phyloP scores from a whole-genome alignment of 2,797 vertebrate genomes.

The Tokudaia muenninki region DNA sequence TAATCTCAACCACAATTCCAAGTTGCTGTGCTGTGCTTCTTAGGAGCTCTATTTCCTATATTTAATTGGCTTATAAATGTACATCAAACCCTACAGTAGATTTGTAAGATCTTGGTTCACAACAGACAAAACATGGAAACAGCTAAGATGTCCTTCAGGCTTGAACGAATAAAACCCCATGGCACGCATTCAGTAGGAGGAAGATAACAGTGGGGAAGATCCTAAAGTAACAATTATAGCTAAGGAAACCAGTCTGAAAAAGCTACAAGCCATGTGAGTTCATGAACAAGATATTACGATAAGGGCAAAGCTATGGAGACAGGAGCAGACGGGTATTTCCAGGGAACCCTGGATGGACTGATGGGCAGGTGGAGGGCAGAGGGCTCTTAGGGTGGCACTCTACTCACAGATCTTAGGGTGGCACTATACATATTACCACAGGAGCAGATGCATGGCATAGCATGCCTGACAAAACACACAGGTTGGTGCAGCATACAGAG shows the following conservation, averaged over 20 bases:
- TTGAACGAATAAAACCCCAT: neutral
- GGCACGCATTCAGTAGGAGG: no score
- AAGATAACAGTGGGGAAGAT: neutral
- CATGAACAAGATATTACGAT: no score
- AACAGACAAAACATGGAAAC: neutral
- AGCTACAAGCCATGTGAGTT: neutral
- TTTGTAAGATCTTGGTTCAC: neutral
- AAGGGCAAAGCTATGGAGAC: neutral
- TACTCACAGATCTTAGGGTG: neutral
- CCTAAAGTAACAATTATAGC: no score
- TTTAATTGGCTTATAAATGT: neutral
- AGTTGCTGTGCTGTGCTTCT: no score
- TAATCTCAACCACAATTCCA: neutral
- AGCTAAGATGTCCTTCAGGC: neutral
- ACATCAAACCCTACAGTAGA: neutral
- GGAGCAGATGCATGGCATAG: neutral
- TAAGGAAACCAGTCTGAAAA: neutral
- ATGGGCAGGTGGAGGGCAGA: no score
- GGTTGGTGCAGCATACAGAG: no score
- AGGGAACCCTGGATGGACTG: neutral
- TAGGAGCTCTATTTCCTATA: no score
- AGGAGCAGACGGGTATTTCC: neutral
- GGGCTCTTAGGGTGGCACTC: neutral
- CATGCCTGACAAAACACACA: rapidly evolving
- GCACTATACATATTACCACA: neutral